Evolutionary conservation across 2,113 vertebrate species (phyloP), one percentile per base, ranked within the genome.

Genomic region (Ciconia boyciana): DNA sequence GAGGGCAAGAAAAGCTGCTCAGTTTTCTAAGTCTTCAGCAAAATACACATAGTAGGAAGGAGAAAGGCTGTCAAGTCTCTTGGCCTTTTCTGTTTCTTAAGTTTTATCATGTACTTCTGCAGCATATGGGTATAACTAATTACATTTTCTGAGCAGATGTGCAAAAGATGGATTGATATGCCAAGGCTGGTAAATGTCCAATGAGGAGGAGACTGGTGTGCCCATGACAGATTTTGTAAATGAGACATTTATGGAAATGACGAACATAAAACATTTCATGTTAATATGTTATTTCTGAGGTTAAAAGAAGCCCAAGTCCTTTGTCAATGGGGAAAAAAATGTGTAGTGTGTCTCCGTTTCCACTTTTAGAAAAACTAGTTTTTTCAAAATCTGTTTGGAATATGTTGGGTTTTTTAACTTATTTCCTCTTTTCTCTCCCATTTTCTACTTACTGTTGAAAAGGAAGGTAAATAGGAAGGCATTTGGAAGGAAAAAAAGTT

Each of bases 111-210:
- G 79, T 70, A 62, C 8, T 89, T 91, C 95, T 75, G 93, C 85
- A 96, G 89, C 93, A 97, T 97, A 96, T 97, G 89, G 81, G 32
- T 69, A 54, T 77, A 96, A 92, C 90, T 97, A 96, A 96, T 94
- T 94, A 64, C 87, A 78, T 95, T 91, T 91, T 81, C 51, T 86
- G 84, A 95, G 92, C 95, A 97, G 97, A 97, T 97, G 85, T 97
- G 96, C 78, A 88, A 89, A 95, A 89, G 86, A 93, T 80, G 65
- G 95, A 96, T 98, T 96, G 89, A 91, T 93, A 93, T 94, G 84
- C 93, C 85, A 97, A 95, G 58, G 54, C 52, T 98, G 90, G 91
- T 94, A 96, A 89, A 89, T 84, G 92, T 95, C 91, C 95, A 96
- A 77, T 68, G 54, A 95, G 91, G 89, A 96, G 51, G 54, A 97